Conservation (phyloP, 1,140 invertebrate species). For the Globodera rostochiensis region DNA sequence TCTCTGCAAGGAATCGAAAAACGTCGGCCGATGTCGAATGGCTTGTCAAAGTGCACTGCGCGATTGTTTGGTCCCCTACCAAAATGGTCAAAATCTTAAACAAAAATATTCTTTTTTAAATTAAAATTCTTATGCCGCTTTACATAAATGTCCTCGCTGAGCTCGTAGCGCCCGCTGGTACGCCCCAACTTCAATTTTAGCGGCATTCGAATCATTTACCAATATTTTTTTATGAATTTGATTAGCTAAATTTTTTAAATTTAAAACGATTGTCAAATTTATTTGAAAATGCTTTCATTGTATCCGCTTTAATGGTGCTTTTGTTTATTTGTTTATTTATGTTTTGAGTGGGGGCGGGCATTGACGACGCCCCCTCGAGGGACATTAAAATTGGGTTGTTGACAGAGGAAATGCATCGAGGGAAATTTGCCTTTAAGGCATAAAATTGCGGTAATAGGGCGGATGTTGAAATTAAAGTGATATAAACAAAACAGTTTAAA, state of each 20-base stretch:
- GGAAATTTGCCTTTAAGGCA: too few relatives aligned
- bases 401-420: too few relatives aligned
- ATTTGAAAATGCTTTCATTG: too few relatives aligned
- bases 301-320: background rate
- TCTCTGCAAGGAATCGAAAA: slow-evolving; percentile 56
- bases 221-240: background rate
- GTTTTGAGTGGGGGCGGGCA: too few relatives aligned
- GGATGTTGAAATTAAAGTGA: too few relatives aligned
- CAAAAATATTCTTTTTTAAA: slow-evolving; percentile 13
- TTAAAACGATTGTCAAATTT: too few relatives aligned
- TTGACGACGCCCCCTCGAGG: too few relatives aligned
- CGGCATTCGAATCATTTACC: slow-evolving; percentile 52
- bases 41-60: slow-evolving; percentile 55
- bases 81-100: slow-evolving; percentile 51
- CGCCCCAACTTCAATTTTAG: slow-evolving; percentile 57
- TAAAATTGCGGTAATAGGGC: too few relatives aligned
- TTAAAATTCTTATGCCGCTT: background rate
- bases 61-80: slow-evolving; percentile 49
- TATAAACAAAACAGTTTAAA: too few relatives aligned
- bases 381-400: too few relatives aligned
- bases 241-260: too few relatives aligned
- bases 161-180: slow-evolving; percentile 58
- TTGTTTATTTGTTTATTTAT: background rate
- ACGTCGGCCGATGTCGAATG: slow-evolving; percentile 53
- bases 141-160: slow-evolving; percentile 53